These are phyloP conservation scores for Acrossocheilus fasciatus DNA, from an alignment of 2,797 vertebrate genomes.

Conservation along the genomic window DNA sequence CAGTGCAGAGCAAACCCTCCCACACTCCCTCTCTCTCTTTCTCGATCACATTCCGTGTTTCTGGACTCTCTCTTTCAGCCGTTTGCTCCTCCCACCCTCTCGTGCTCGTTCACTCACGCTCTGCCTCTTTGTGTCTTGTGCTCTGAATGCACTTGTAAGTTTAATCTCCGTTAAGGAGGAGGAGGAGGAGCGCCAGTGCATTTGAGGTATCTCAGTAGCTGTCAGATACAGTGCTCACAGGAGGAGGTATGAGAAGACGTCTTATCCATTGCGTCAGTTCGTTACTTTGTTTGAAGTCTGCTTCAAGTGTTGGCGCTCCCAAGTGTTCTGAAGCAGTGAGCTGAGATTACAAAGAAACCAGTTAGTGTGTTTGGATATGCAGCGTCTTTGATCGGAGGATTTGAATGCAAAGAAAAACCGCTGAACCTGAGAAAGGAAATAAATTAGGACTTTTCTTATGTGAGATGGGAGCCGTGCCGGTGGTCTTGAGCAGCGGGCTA, in stretches of 20 bases:
- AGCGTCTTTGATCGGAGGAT: constrained; percentile 57
- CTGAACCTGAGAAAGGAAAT: constrained; percentile 52
- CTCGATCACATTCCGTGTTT: constrained; percentile 64
- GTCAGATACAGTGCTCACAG: constrained; percentile 62
- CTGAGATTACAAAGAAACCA: constrained; percentile 69
- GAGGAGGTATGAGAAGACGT: constrained; percentile 63
- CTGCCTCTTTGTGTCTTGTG: constrained; percentile 65
- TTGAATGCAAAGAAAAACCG: background rate
- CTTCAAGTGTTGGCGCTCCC: constrained; percentile 58
- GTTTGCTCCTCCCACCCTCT: constrained; percentile 44
- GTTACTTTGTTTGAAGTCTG: constrained; percentile 65
- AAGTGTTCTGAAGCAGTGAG: constrained; percentile 65
- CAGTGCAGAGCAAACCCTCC: background rate
- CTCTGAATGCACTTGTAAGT: constrained; percentile 71
- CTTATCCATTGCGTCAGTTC: constrained; percentile 63
- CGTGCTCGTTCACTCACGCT: constrained; percentile 43
- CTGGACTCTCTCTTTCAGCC: constrained; percentile 52
- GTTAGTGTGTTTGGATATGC: constrained; percentile 54
- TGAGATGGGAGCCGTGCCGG: constrained; percentile 5
- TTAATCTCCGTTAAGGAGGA: constrained; percentile 73
- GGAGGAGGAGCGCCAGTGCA: constrained; percentile 66
- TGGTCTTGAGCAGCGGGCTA: background rate
- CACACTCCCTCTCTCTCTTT: constrained; percentile 31
- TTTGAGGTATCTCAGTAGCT: constrained; percentile 63
- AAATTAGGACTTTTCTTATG: constrained; percentile 51